Conservation (phyloP, 2,113 vertebrate species). For the Alouatta palliata region DNA sequence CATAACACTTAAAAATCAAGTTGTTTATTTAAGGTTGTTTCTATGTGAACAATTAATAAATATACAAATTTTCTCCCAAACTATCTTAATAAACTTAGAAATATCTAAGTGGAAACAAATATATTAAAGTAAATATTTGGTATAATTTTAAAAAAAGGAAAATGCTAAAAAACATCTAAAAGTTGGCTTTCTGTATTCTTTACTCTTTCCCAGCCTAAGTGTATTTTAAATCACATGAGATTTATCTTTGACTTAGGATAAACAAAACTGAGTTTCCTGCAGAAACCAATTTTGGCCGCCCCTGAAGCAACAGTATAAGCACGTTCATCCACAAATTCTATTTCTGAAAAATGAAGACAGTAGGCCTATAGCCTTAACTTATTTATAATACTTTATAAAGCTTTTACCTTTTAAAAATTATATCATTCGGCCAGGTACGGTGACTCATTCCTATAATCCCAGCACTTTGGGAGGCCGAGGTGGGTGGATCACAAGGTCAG, state of each 20-base stretch:
- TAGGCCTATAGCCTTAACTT: neutral
- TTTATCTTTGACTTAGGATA: neutral
- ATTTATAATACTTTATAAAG: neutral
- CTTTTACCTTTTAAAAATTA: neutral
- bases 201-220: neutral
- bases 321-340: neutral
- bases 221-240: neutral
- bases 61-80: neutral
- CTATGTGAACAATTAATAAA: neutral
- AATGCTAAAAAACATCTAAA: neutral
- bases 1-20: neutral
- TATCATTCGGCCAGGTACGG: neutral
- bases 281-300: neutral
- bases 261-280: neutral
- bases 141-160: neutral
- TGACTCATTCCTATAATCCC: no score
- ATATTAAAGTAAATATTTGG: neutral
- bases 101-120: neutral
- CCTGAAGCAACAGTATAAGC: neutral
- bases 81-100: neutral
- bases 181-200: neutral
- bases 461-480: no score
- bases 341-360: neutral
- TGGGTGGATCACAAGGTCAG: no score
- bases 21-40: conserved; percentile 13